These are phyloP conservation scores for Trematocara unimaculatum DNA, from an alignment of 2,113 vertebrate genomes.

Conservation along the genomic window DNA sequence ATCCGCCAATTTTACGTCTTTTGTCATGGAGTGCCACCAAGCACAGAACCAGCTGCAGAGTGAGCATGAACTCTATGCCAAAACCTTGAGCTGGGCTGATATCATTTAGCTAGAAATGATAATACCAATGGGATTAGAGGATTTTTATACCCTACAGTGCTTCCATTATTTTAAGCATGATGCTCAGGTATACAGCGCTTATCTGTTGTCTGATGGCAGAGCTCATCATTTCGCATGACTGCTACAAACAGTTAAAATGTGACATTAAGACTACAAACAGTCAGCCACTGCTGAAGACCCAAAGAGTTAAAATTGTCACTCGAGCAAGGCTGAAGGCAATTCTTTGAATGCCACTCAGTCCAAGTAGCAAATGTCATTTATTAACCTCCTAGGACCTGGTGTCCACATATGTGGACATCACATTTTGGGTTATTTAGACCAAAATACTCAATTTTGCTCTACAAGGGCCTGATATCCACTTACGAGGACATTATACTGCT, in stretches of 20 bases:
- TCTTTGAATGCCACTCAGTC: background rate
- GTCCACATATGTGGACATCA: too few relatives aligned
- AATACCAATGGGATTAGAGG: background rate
- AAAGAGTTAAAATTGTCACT: background rate
- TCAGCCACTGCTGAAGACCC: background rate
- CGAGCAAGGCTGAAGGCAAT: background rate
- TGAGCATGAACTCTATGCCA: conserved; percentile 77
- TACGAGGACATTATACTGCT: too few relatives aligned
- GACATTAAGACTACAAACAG: background rate
- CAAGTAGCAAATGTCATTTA: background rate
- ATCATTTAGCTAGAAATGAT: conserved; percentile 37
- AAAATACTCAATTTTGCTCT: too few relatives aligned
- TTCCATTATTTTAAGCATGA: background rate
- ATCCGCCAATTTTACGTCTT: conserved; percentile 70
- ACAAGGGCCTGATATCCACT: too few relatives aligned
- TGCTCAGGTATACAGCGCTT: background rate
- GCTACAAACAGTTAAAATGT: background rate
- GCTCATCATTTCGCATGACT: background rate
- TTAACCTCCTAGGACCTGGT: background rate
- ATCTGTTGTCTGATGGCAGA: background rate
- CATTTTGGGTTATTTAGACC: too few relatives aligned
- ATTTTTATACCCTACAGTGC: background rate
- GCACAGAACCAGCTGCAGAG: conserved; percentile 81
- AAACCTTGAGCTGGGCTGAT: conserved; percentile 75
- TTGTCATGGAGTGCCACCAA: conserved; percentile 78